Base-by-base conservation (phyloP, 2,888 invertebrate species). In the Drosophila atripex region DNA sequence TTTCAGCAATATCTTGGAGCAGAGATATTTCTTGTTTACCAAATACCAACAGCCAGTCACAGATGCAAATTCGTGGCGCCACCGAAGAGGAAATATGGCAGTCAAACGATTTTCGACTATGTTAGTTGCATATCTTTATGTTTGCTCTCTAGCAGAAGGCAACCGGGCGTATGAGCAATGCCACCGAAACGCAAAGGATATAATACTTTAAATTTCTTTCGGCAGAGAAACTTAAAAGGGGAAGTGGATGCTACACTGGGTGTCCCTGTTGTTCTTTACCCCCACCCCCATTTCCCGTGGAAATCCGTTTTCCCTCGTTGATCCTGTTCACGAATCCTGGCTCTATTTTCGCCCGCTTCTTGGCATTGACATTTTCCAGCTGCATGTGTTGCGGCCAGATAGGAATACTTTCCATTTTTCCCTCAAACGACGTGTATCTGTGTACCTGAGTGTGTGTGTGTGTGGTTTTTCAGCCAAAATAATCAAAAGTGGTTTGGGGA, bases 401-500 rank as follows among this genome's bases (percentile, higher is more conserved):
- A 52, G 38, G 54, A 61, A 78, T 77, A 41, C 55, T 76, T 68
- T 50, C 50, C 18, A 70, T 65, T 60, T 73, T 66, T 41, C 43
- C 43, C 43, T 43, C 43, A 43, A 43, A 18, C 43, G 21, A 21
- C 41, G 28, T 14, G 28, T 9, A 47, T 11, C 1, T 14, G 38
- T 23, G n/a, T n/a, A n/a, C n/a, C n/a, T n/a, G n/a, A n/a, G n/a
- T n/a, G n/a, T n/a, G 39, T 12, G 25, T 16, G 46, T 53, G 28
- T 56, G 54, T 43, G 65, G 53, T 16, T 70, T 70, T 52, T 53
- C 32, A 54, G 51, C 59, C 57, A 51, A 70, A 71, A 73, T 75
- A 80, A 77, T 73, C 77, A 77, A 77, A 80, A 68, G 60, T 69
- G 75, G 66, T 66, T 66, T 56, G 35, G 51, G 72, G 55, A 65